These are phyloP conservation scores for Alentia gelatinosa DNA, from an alignment of 2,888 invertebrate species.

Conservation along the genomic window DNA sequence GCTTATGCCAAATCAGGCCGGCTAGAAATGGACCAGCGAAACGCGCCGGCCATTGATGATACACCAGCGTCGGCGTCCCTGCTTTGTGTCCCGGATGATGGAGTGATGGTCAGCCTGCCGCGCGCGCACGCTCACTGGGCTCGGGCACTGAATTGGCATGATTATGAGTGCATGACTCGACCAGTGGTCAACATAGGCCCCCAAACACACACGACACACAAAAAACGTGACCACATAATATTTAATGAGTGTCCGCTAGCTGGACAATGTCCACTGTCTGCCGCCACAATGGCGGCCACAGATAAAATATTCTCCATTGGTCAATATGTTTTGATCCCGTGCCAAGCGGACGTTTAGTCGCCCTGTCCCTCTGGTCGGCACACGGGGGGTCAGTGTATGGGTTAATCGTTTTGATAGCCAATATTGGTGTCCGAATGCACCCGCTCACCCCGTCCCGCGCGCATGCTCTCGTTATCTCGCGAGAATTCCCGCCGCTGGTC, in stretches of 20 bases:
- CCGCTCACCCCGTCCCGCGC: constrained; percentile 8
- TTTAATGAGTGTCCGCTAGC: constrained; percentile 16
- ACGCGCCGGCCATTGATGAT: neutral
- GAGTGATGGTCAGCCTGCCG: neutral
- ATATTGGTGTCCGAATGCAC: constrained; percentile 41
- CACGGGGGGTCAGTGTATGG: constrained; percentile 22
- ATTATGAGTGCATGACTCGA: constrained; percentile 52
- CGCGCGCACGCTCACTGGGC: neutral
- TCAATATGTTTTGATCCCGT: constrained; percentile 51
- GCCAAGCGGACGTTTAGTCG: constrained; percentile 30
- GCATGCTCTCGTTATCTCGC: constrained; percentile 38
- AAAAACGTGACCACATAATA: constrained; percentile 36
- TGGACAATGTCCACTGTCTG: constrained; percentile 25
- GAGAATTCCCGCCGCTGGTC: neutral
- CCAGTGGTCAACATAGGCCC: constrained; percentile 15
- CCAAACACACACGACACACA: neutral
- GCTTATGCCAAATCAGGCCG: constrained; percentile 48
- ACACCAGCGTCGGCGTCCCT: neutral
- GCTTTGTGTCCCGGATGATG: neutral
- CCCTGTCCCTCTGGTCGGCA: neutral
- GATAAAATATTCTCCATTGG: constrained; percentile 48
- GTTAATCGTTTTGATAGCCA: constrained; percentile 53
- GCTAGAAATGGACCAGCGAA: neutral
- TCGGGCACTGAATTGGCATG: constrained; percentile 26
- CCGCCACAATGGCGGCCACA: neutral